Conservation (phyloP, 2,888 invertebrate genomes). For the Seira sanloemensis region DNA sequence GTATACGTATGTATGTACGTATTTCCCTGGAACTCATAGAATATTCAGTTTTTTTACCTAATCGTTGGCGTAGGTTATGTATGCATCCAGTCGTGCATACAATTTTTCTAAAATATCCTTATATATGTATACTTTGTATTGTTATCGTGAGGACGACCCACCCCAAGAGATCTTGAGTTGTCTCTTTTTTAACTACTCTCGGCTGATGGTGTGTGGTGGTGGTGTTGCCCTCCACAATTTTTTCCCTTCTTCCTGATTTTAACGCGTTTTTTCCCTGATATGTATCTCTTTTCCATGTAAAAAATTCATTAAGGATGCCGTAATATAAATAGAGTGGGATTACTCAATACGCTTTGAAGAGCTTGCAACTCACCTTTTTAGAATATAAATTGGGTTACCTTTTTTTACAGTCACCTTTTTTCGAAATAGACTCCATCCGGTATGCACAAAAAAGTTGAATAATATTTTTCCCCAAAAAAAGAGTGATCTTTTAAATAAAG, state of each 20-base stretch:
- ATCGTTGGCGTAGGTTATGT: slow-evolving; percentile 48
- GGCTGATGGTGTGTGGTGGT: slow-evolving; percentile 17
- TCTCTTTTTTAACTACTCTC: slow-evolving; percentile 41
- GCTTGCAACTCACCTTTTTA: slow-evolving; percentile 24
- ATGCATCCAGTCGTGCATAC: slow-evolving; percentile 29
- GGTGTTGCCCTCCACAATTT: slow-evolving; percentile 31
- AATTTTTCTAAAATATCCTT: slow-evolving; percentile 34
- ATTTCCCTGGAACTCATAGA: no score
- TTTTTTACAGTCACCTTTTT: background rate
- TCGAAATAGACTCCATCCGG: background rate
- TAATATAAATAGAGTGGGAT: slow-evolving; percentile 31
- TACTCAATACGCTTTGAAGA: slow-evolving; percentile 14
- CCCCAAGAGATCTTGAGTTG: slow-evolving; percentile 53
- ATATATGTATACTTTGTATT: no score
- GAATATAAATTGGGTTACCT: slow-evolving; percentile 52
- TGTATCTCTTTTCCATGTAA: slow-evolving; percentile 59
- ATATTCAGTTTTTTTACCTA: background rate
- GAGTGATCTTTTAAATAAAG: background rate
- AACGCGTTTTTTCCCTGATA: slow-evolving; percentile 52
- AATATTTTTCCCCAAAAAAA: background rate
- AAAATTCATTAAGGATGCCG: slow-evolving; percentile 37
- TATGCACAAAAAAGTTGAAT: background rate
- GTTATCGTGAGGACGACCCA: slow-evolving; percentile 45
- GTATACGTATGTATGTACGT: no score
- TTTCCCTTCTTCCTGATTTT: slow-evolving; percentile 61